Evolutionary conservation across 2,888 invertebrate genomes (phyloP), one percentile per base, ranked within the genome.

Genomic region (Thecophora atra): DNA sequence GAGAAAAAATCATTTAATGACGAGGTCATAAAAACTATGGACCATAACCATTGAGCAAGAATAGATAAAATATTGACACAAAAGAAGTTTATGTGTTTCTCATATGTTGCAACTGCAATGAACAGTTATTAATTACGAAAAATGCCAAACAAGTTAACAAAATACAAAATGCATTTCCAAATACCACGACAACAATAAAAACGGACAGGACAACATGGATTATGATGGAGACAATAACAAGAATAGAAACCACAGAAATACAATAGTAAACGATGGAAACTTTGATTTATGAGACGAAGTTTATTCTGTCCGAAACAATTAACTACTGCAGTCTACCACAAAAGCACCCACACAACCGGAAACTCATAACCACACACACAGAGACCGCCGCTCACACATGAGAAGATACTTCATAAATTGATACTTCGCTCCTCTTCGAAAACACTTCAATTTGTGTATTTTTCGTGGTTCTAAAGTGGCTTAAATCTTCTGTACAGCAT

Each of bases 221-320:
- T 47, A 5, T 15, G 17, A 47, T 47, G 47, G n/a, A 5, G 47
- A 47, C 15, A 15, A 47, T 5, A n/a, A 26, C 21, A 68, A 37
- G 7, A 26, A 56, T 5, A n/a, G 17, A 24, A 69, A 73, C n/a
- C 47, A 65, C 28, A 30, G 51, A 13, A 8, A 56, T 70, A 82
- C 79, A 73, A 75, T 75, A 42, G 42, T 47, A 44, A 63, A 52
- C 64, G 62, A 47, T 30, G 44, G 15, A 69, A 8, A 21, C 51
- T 21, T 37, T 63, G 70, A 70, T 70, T 70, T 70, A 70, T 70
- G 62, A 24, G 30, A 52, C 37, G 7, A 3, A 37, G 37, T 70
- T 62, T 70, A 70, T 70, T 63, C 52, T 7, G 24, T 47, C 52
- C 79, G 71, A 80, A 75, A 77, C 76, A 77, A 74, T 74, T 77